These are phyloP conservation scores for Lepidonotus clava DNA, from an alignment of 2,888 invertebrate genomes.

Conservation along the genomic window DNA sequence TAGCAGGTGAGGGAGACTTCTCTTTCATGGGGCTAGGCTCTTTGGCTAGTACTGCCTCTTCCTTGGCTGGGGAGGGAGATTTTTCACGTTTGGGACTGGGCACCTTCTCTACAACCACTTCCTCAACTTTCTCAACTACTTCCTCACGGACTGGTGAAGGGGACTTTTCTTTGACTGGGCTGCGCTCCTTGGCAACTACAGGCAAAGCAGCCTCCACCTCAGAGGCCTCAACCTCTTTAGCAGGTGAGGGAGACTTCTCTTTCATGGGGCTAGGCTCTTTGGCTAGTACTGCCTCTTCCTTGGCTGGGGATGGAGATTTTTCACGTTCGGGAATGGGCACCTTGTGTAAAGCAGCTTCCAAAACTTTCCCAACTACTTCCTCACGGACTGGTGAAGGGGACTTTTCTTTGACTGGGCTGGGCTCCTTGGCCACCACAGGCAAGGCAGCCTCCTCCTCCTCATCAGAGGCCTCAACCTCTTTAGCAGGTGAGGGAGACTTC, in stretches of 20 bases:
- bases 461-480: constrained; percentile 53
- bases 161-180: not conserved
- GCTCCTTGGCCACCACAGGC: constrained; percentile 58
- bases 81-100: no score
- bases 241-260: constrained; percentile 34
- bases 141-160: not conserved
- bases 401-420: constrained; percentile 16
- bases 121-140: not conserved
- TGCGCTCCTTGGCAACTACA: not conserved
- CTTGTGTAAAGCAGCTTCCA: not conserved
- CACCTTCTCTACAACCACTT: not conserved
- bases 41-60: not conserved
- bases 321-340: constrained; percentile 54
- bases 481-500: constrained; percentile 23
- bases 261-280: constrained; percentile 40
- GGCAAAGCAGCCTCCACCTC: not conserved
- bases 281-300: not conserved
- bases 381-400: not conserved
- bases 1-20: not conserved
- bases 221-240: not conserved
- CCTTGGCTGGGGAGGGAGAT: no score
- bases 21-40: constrained; percentile 24
- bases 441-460: constrained; percentile 40
- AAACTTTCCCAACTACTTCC: constrained; percentile 62
- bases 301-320: not conserved